Evolutionary conservation across 2,113 vertebrate genomes (phyloP), one percentile per base, ranked within the genome.

Genomic region (Odobenus rosmarus): DNA sequence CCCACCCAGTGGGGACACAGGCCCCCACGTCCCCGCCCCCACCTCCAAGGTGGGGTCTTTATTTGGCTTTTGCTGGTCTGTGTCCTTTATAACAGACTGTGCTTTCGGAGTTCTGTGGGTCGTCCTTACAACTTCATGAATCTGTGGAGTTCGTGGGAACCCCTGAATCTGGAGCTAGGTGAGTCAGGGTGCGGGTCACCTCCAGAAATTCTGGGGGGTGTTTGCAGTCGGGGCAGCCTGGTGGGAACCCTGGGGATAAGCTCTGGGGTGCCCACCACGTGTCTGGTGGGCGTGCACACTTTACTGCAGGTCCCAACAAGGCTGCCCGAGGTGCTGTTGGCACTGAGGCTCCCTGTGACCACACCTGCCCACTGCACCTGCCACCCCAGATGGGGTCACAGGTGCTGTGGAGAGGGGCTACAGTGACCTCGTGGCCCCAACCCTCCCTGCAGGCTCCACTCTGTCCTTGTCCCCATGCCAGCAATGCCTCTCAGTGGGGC

Each of bases 381-480:
- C 28, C 23, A 1, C 31, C 4, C 24, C 28, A 24, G 23, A 24
- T 31, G 7, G 76, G 55, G 33, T 28, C 28, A n/a, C 46, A 24
- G 2, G 18, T 14, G n/a, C 6, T 1, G 26, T 57, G 62, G 61
- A 23, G 4, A 28, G 88, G n/a, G 36, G 49, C 57, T 7, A 0
- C 1, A 23, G 11, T 3, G 7, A 15, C 42, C 19, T 57, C 16
- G n/a, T 23, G 33, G 21, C 72, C 39, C 33, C 23, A 64, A 49
- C 3, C 31, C 13, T 53, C 42, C 21, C 4, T 59, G 15, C 15
- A 77, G 33, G 14, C 39, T 88, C 51, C 10, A 16, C 31, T 82
- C 51, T 86, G n/a, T 3, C 55, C 55, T 46, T 1, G 15, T n/a
- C 24, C 33, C 4, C 1, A 4, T 0, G 1, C 18, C 51, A 26